Evolutionary conservation across 2,888 invertebrate genomes (phyloP).

Genomic region (Xylophagus ater): DNA sequence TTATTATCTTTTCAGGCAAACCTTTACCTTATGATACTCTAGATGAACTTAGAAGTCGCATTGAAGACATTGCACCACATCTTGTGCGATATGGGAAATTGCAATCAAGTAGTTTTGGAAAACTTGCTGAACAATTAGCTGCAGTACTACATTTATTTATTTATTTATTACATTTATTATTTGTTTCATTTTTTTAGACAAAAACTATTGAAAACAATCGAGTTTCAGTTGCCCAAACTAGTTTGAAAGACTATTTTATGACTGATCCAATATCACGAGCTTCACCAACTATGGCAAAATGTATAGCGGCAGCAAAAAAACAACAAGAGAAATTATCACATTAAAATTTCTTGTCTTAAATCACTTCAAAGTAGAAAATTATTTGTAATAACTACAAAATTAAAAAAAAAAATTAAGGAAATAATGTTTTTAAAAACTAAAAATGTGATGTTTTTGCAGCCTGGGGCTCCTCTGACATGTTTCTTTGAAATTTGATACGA

Average conservation of each 20-base stretch:
- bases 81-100: constrained; percentile 73
- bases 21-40: constrained; percentile 79
- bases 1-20: constrained; percentile 38
- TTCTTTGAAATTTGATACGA: no score
- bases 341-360: no score
- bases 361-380: no score
- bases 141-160: constrained; percentile 39
- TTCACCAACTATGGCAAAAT: constrained; percentile 97
- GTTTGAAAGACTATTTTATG: constrained; percentile 83
- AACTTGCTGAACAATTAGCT: constrained; percentile 65
- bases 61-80: constrained; percentile 82
- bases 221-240: constrained; percentile 62
- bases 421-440: no score
- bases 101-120: constrained; percentile 74
- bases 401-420: no score
- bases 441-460: no score
- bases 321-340: constrained; percentile 21
- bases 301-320: constrained; percentile 81
- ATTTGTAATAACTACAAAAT: no score
- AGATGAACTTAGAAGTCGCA: constrained; percentile 67
- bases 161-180: not conserved
- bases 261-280: constrained; percentile 93
- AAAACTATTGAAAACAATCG: constrained; percentile 43
- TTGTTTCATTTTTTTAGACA: constrained; percentile 28
- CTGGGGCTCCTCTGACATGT: no score